Percentiles rank a stretch among this genome's conserved stretches.
Conservation (phyloP, 2,113 vertebrate genomes). For the Coptodon rendalli region DNA sequence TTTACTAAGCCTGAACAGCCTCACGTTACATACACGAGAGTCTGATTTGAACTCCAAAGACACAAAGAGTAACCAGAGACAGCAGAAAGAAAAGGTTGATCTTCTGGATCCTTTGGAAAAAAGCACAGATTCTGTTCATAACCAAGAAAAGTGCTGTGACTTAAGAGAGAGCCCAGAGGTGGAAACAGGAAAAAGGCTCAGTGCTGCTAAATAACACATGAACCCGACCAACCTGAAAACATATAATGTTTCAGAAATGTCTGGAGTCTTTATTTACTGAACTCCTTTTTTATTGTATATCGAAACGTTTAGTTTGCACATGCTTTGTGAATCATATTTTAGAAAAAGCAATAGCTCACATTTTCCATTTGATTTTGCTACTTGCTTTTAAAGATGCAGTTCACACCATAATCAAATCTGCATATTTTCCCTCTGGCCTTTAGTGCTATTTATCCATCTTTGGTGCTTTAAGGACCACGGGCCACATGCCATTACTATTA, state of each 20-base stretch:
- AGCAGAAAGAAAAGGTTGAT: background rate
- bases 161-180: background rate
- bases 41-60: background rate
- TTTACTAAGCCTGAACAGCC: background rate
- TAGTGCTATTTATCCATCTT: background rate
- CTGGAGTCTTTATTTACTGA: background rate
- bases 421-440: background rate
- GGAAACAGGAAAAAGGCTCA: background rate
- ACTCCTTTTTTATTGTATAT: background rate
- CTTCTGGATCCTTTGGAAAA: background rate
- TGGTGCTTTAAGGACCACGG: background rate
- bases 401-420: background rate
- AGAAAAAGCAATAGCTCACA: background rate
- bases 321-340: background rate
- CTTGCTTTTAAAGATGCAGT: background rate
- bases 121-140: background rate
- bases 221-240: background rate
- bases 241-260: background rate
- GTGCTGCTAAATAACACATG: background rate
- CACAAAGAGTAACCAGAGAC: background rate
- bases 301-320: background rate
- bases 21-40: background rate
- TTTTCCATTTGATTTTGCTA: background rate
- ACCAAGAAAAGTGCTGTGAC: background rate
- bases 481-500: background rate